Evolutionary conservation across 1,140 invertebrate genomes (phyloP).

Genomic region (Eumeta japonica): DNA sequence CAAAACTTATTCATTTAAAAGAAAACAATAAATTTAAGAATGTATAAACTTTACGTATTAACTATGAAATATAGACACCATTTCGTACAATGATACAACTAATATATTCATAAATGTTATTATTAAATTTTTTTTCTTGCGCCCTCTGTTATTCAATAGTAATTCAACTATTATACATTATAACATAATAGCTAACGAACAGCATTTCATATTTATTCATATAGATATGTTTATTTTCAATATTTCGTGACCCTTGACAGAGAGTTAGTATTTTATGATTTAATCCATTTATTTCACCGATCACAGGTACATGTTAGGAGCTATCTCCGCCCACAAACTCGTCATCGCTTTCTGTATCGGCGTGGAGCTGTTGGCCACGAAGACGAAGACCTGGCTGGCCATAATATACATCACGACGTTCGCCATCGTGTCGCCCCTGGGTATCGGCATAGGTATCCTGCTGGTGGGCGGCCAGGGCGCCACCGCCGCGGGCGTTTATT

Average conservation of each 20-base stretch:
- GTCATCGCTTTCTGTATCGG: conserved; percentile 87
- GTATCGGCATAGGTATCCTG: conserved; percentile 71
- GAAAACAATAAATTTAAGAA: neutral
- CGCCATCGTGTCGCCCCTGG: conserved; percentile 76
- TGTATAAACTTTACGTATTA: neutral
- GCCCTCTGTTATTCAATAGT: conserved; percentile 1
- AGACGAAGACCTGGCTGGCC: conserved; percentile 62
- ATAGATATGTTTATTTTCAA: conserved; percentile 14
- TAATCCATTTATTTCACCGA: too few relatives aligned
- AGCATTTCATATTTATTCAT: too few relatives aligned
- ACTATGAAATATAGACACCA: too few relatives aligned
- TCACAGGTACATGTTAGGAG: conserved; percentile 73
- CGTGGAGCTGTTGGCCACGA: conserved; percentile 70
- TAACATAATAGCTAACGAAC: too few relatives aligned
- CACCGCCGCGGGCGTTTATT: conserved; percentile 60
- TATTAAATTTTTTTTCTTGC: too few relatives aligned
- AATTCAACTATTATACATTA: too few relatives aligned
- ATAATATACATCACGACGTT: conserved; percentile 74
- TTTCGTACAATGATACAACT: too few relatives aligned
- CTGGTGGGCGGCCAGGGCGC: conserved; percentile 58
- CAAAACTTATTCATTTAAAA: too few relatives aligned
- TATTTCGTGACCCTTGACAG: too few relatives aligned
- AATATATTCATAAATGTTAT: too few relatives aligned
- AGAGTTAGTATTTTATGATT: too few relatives aligned
- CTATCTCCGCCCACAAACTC: conserved; percentile 85